phyloP scores from a whole-genome alignment of 2,113 vertebrate species.

The Zapus hudsonius region DNA sequence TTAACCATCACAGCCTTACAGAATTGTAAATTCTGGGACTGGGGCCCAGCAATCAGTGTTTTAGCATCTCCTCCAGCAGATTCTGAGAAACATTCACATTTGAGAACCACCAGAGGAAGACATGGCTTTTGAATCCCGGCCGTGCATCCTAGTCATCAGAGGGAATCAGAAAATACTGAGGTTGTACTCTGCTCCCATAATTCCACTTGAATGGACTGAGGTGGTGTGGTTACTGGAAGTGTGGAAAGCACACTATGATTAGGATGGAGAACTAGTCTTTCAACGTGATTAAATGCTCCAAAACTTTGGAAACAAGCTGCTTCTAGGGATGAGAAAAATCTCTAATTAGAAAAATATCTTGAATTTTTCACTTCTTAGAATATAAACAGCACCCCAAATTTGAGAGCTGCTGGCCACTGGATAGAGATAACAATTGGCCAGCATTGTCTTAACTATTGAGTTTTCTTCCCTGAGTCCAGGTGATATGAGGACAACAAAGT shows the following conservation, averaged over 20 bases:
- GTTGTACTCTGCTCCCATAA: not conserved
- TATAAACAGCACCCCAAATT: constrained; percentile 3
- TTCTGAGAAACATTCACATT: not conserved
- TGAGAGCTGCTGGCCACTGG: constrained; percentile 24
- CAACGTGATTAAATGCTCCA: not conserved
- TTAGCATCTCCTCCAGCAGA: not conserved
- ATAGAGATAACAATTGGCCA: not conserved
- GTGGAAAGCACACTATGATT: no score
- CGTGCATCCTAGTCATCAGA: not conserved
- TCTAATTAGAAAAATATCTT: not conserved
- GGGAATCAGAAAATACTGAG: not conserved
- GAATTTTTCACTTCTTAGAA: not conserved
- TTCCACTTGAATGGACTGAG: not conserved
- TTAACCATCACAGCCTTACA: no score
- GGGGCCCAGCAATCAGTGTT: not conserved
- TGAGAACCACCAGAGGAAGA: not conserved
- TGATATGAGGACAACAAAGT: not conserved
- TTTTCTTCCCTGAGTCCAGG: constrained; percentile 6
- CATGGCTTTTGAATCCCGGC: not conserved
- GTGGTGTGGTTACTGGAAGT: not conserved
- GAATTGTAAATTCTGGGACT: not conserved
- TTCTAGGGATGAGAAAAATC: not conserved
- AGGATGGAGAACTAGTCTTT: no score
- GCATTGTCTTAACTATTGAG: not conserved
- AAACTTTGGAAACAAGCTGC: not conserved